Evolutionary conservation across 2,888 invertebrate genomes (phyloP), one percentile per base, ranked within the genome.

Genomic region (Laspeyria flexula): DNA sequence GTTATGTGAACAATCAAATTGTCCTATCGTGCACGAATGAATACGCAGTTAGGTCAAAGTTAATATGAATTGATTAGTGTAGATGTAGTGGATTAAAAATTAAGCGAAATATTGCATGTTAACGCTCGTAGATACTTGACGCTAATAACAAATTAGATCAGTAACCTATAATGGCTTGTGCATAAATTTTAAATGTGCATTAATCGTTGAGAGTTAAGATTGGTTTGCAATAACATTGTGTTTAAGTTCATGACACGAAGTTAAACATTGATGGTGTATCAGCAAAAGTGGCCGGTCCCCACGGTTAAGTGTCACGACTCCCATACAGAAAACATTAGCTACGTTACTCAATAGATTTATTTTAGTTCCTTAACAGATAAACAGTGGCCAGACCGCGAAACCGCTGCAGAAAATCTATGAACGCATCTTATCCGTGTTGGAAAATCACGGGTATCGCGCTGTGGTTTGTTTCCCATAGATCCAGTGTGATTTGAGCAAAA

Each of bases 391-490:
- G 83, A 88, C 90, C 90, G 83, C 88, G 81, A 88, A 90, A 88
- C 89, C 84, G 77, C 87, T 75, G 75, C 75, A 83, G 87, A 81
- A 86, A 88, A 90, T 90, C 88, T 86, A 82, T 71, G 77, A 80
- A 74, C 75, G 68, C 68, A 89, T 88, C 90, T 90, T 85, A 91
- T 90, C 89, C 85, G 69, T 72, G 74, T 76, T 75, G 73, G 81
- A 79, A 83, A 86, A 89, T 88, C 90, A 79, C 75, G 80, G 83
- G 88, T 86, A 90, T 82, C 53, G 58, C 71, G 54, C 66, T 88
- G 90, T 75, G 90, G 90, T 90, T 88, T 81, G 76, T 77, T 88
- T 88, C 85, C 81, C 88, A 88, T 86, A 86, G 83, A 79, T 77
- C 75, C 73, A 74, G 70, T 75, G 77, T 88, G 84, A 89, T 89